Percentiles rank a stretch among this genome's conserved stretches.
Evolutionary conservation across 2,797 vertebrate species (phyloP).

Genomic region (Philypnodon macrostomus): DNA sequence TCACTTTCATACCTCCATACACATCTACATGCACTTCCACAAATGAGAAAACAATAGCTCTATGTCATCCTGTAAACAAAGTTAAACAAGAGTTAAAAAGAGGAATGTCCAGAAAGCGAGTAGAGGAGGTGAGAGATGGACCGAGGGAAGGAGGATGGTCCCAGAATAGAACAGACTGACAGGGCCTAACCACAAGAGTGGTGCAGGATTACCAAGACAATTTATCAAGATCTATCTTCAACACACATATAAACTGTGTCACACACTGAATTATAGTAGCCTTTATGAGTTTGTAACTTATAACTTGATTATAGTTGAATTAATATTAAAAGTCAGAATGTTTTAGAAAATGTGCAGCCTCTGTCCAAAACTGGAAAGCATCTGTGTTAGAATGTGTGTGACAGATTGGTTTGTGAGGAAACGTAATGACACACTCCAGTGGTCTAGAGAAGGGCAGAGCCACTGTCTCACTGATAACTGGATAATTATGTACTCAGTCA

Average conservation of each 20-base stretch:
- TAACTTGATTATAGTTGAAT: neutral
- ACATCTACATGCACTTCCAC: conserved; percentile 13
- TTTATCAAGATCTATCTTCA: conserved; percentile 47
- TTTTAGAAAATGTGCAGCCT: conserved; percentile 25
- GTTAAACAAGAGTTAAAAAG: conserved; percentile 25
- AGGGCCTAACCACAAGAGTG: conserved; percentile 49
- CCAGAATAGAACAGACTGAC: conserved; percentile 60
- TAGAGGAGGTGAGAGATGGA: conserved; percentile 14
- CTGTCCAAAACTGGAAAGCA: conserved; percentile 12
- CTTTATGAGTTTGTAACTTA: neutral
- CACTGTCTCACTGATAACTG: conserved; percentile 64
- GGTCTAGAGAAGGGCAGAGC: conserved; percentile 65
- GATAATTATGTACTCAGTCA: conserved; percentile 72
- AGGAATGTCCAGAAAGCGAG: conserved; percentile 11
- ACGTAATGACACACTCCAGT: conserved; percentile 72
- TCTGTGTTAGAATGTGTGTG: conserved; percentile 31
- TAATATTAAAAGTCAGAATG: neutral
- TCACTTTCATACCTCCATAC: too few species aligned
- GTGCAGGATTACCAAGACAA: conserved; percentile 53
- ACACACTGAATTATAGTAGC: neutral
- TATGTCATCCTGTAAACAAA: conserved; percentile 35
- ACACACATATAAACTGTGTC: conserved; percentile 49
- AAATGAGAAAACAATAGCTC: conserved; percentile 45
- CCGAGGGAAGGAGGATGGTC: conserved; percentile 25
- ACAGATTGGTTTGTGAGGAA: conserved; percentile 63